Base-by-base conservation (phyloP, 2,888 invertebrate species). In the Encarsia formosa region DNA sequence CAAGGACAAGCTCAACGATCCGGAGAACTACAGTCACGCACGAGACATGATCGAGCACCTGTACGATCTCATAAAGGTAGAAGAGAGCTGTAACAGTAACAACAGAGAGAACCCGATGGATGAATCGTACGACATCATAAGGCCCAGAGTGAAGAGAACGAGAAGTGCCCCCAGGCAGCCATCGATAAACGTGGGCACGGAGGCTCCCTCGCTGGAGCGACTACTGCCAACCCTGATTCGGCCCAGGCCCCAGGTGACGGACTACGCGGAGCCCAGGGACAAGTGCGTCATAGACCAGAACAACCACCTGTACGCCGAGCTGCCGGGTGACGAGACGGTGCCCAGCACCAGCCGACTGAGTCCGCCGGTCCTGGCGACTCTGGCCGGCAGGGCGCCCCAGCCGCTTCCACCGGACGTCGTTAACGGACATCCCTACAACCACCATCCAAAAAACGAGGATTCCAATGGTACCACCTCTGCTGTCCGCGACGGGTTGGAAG, bases 31-130 rank as follows among this genome's bases (percentile, higher is more conserved):
- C 61, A 81, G 83, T 47, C 85, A 87, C 66, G 87, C 88, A 2
- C 77, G 85, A 32, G 86, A 87, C 70, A 85, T 86, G 77, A 88
- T 88, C 54, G 87, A 88, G 65, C 84, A 86, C 63, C 75, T 87
- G 5, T 87, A 87, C 64, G 87, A 86, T 69, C 78, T 86, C 45
- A 85, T 87, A 41, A 85, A 86, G 66, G 81, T 85, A 3, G 85
- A 85, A 64, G 85, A 86, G 62, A 82, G 78, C 57, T 82, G 81
- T 61, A 80, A 81, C 57, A 77, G 77, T 52, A 80, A 80, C 59
- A 58, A 65, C 55, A 51, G 56, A 15, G 37, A 56, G 8, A 47
- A 59, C 2, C 56, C 41, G 34, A 59, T 56, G 11, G 61, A 59
- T 16, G 84, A 85, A 65, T 78, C 86, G 54, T 84, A 84, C 59